Evolutionary conservation across 2,113 vertebrate species (phyloP), one percentile per base, ranked within the genome.

Genomic region (Colossoma macropomum): DNA sequence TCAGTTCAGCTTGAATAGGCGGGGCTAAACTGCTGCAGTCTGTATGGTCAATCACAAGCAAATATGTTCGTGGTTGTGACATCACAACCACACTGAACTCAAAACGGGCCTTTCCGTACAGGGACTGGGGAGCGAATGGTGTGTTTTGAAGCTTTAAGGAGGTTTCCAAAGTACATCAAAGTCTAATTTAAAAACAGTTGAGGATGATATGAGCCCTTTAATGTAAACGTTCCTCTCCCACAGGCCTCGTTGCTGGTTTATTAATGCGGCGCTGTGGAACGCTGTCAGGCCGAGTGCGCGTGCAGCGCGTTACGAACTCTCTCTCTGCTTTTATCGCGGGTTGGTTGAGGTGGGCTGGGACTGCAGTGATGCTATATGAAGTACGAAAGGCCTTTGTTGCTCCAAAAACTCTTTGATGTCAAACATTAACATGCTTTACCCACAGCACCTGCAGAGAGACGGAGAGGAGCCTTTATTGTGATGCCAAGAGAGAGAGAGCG

Each of bases 401-500:
- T 81, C 59, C 34, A 63, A 50, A 81, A 74, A 27, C 25, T 66
- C 12, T 81, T 30, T 75, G 71, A 81, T 54, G 80, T 54, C 41
- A n/a, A 54, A 81, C 19, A 81, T 74, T 71, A 75, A 75, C 80
- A 56, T n/a, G 13, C 11, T 38, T 75, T 62, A 50, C 41, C 59
- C 71, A 65, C 30, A 11, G 71, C 71, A 66, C 45, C 80, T 81
- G 60, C 69, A 75, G 23, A 38, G 28, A 21, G 28, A 23, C 1
- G 7, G 28, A 75, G 16, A 11, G 3, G 16, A 65, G 25, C 25
- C 28, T 69, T 69, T 69, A 38, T 69, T 38, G 32, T 69, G 66
- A 19, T 69, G 66, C 32, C 66, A 19, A 10, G 19, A 21, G 66
- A 32, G 19, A 15, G 50, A 34, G 65, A 32, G 62, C 30, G 25